Evolutionary conservation across 2,888 invertebrate genomes (phyloP).

Genomic region (Automeris io): DNA sequence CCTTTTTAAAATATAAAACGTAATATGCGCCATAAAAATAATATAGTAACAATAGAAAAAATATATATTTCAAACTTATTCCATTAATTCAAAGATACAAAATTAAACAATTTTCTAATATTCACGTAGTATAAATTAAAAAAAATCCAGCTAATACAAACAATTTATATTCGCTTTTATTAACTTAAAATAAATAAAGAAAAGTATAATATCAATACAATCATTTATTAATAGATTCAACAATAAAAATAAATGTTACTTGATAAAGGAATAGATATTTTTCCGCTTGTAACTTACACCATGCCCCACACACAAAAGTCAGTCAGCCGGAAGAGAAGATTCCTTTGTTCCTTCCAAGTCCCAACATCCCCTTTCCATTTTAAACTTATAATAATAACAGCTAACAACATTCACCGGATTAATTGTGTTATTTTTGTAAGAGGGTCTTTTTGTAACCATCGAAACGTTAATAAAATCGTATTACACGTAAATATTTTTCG

Average conservation of each 20-base stretch:
- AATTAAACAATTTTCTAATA: no score
- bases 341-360: conserved; percentile 38
- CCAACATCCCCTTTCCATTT: conserved; percentile 45
- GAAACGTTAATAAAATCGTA: conserved; percentile 50
- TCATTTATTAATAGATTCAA: no score
- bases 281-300: conserved; percentile 21
- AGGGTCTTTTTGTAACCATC: conserved; percentile 36
- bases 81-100: no score
- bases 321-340: conserved; percentile 45
- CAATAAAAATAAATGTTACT: neutral
- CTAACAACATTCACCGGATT: conserved; percentile 29
- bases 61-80: no score
- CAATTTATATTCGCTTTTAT: no score
- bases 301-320: conserved; percentile 35
- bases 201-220: neutral
- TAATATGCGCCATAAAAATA: no score
- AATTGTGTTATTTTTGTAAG: conserved; percentile 62
- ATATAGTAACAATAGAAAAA: no score
- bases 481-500: conserved; percentile 36
- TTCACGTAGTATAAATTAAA: no score
- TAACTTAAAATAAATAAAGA: no score
- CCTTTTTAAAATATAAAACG: no score
- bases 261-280: neutral
- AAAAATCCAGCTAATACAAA: no score
- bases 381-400: conserved; percentile 51